Conservation (phyloP, 2,888 invertebrate genomes). For the Drosophila acutilabella region DNA sequence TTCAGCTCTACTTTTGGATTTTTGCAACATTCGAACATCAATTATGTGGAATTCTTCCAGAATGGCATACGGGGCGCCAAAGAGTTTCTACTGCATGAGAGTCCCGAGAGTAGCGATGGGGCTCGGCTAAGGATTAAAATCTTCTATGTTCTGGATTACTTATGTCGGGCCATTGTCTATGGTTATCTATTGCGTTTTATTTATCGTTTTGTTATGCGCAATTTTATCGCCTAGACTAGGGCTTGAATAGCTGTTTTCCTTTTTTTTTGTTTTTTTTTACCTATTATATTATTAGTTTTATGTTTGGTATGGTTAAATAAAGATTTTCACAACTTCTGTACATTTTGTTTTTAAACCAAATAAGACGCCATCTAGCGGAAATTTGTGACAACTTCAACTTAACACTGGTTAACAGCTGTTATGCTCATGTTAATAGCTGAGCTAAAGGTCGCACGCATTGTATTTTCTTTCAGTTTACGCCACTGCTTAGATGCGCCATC, state of each 20-base stretch:
- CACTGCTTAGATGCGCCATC: not conserved
- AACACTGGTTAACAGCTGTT: not conserved
- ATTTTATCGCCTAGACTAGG: conserved; percentile 24
- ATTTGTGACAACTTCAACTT: too few species aligned
- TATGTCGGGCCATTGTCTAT: conserved; percentile 63
- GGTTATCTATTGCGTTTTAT: conserved; percentile 56
- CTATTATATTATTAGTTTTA: conserved; percentile 7
- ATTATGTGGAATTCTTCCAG: conserved; percentile 76
- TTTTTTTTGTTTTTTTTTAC: conserved; percentile 20
- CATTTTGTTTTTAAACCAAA: not conserved
- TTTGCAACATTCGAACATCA: conserved; percentile 66
- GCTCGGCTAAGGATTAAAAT: conserved; percentile 71
- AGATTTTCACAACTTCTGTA: not conserved
- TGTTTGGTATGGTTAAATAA: conserved; percentile 42
- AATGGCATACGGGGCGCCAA: conserved; percentile 81
- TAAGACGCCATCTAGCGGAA: conserved; percentile 26
- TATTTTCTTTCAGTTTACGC: too few species aligned
- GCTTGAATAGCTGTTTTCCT: not conserved
- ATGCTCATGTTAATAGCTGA: too few species aligned
- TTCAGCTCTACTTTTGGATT: conserved; percentile 67
- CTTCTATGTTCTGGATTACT: conserved; percentile 65
- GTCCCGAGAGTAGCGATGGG: conserved; percentile 66
- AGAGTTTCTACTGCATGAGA: conserved; percentile 81
- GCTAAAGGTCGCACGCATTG: too few species aligned
- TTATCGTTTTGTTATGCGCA: conserved; percentile 44